phyloP scores from a whole-genome alignment of 2,888 invertebrate genomes.

The Drosophila limbata region DNA sequence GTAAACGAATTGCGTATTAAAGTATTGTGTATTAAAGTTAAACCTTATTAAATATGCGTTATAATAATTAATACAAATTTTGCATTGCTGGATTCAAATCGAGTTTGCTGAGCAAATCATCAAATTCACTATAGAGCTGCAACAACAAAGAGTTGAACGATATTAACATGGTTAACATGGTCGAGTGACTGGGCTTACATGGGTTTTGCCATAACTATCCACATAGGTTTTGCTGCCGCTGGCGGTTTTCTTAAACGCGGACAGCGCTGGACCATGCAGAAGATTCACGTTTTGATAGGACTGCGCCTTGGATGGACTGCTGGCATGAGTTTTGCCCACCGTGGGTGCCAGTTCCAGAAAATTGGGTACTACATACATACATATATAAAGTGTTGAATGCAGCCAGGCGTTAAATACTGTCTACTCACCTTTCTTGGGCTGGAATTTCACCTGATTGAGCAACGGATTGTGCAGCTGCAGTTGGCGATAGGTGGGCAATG shows the following conservation, averaged over 20 bases:
- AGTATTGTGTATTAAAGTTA: slow-evolving; percentile 37
- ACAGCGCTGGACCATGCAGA: slow-evolving; percentile 66
- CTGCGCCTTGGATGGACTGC: slow-evolving; percentile 70
- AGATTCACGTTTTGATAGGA: slow-evolving; percentile 83
- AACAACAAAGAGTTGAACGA: slow-evolving; percentile 44
- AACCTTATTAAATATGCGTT: slow-evolving; percentile 16
- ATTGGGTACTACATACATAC: slow-evolving; percentile 63
- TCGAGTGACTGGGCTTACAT: slow-evolving; percentile 65
- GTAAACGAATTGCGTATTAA: not conserved
- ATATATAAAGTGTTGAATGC: slow-evolving; percentile 1
- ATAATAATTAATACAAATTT: slow-evolving; percentile 61
- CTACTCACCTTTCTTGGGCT: slow-evolving; percentile 81
- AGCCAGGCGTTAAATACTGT: slow-evolving; percentile 31
- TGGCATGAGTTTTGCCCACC: slow-evolving; percentile 61
- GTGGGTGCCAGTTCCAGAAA: slow-evolving; percentile 68
- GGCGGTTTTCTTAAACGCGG: slow-evolving; percentile 61
- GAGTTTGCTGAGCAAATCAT: slow-evolving; percentile 82
- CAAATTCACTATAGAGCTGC: slow-evolving; percentile 84
- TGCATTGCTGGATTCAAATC: slow-evolving; percentile 71
- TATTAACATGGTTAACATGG: slow-evolving; percentile 16
- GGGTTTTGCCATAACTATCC: slow-evolving; percentile 74
- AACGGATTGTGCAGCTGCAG: slow-evolving; percentile 81
- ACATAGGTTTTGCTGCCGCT: slow-evolving; percentile 72
- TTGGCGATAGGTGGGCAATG: slow-evolving; percentile 80
- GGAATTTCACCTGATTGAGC: slow-evolving; percentile 82